Conservation (phyloP, 2,888 invertebrate genomes). For the Ormyrus thymus region DNA sequence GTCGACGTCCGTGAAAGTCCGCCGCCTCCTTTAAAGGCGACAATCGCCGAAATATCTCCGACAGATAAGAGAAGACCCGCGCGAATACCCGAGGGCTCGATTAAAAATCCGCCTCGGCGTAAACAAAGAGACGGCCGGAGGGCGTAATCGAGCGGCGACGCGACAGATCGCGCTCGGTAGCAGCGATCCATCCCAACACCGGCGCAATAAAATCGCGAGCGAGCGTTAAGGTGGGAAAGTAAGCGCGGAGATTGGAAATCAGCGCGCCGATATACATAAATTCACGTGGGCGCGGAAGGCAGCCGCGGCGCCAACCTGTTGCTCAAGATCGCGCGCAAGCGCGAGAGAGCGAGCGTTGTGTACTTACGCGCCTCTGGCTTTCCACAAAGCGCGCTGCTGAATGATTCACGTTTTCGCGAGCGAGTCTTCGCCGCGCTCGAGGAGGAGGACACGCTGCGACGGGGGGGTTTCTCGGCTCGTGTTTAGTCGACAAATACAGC, state of each 20-base stretch:
- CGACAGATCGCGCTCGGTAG: no score
- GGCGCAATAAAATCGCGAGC: no score
- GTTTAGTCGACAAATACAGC: no score
- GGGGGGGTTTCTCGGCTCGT: no score
- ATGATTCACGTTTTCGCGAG: background rate
- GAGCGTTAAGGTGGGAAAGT: background rate
- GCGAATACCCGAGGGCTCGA: background rate
- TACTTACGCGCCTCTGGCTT: background rate
- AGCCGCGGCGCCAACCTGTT: conserved; percentile 74
- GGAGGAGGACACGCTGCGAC: no score
- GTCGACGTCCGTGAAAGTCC: conserved; percentile 19
- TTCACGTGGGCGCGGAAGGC: conserved; percentile 63
- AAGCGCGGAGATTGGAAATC: conserved; percentile 36
- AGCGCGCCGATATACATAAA: conserved; percentile 54
- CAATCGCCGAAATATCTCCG: background rate
- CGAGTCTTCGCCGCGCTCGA: no score
- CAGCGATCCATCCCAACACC: no score
- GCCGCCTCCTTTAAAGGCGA: conserved; percentile 23
- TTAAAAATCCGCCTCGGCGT: background rate
- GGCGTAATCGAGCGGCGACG: no score
- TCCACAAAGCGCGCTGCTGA: background rate
- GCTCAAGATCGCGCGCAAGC: conserved; percentile 67
- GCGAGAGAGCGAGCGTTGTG: no score
- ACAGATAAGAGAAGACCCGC: background rate
- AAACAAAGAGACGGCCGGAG: background rate